phyloP scores from a whole-genome alignment of 2,113 vertebrate genomes.

The Hippocampus guttulatus region DNA sequence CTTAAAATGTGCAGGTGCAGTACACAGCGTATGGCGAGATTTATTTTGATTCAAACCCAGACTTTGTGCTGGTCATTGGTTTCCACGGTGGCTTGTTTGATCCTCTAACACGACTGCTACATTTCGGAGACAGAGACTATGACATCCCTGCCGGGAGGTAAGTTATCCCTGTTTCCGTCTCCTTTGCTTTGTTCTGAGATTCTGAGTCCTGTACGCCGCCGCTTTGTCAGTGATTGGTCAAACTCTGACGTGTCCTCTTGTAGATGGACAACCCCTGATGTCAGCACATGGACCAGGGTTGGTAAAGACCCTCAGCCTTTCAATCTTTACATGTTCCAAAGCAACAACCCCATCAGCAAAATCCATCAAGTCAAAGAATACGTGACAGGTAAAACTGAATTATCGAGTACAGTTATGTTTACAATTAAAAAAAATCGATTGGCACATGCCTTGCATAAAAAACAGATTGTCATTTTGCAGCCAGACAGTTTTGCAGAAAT shows the following conservation, averaged over 20 bases:
- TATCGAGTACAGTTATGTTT: neutral
- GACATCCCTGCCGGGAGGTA: constrained; percentile 91
- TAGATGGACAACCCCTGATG: constrained; percentile 95
- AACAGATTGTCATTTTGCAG: neutral
- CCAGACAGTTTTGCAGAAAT: neutral
- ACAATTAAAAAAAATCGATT: neutral
- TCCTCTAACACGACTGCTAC: constrained; percentile 89
- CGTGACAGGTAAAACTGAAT: constrained; percentile 83
- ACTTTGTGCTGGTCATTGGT: constrained; percentile 95
- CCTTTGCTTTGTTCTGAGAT: neutral
- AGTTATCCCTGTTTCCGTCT: neutral
- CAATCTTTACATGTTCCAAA: constrained; percentile 97
- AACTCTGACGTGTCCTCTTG: constrained; percentile 4
- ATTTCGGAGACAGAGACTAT: constrained; percentile 96
- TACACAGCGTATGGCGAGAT: constrained; percentile 97
- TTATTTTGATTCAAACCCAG: constrained; percentile 96
- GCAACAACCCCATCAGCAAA: constrained; percentile 97
- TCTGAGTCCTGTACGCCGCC: neutral
- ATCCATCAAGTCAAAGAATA: constrained; percentile 96
- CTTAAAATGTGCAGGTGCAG: constrained; percentile 71
- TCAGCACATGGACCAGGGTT: constrained; percentile 91
- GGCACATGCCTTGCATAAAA: neutral
- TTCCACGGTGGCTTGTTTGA: constrained; percentile 95
- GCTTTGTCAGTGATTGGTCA: neutral
- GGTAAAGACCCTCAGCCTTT: constrained; percentile 93